These are phyloP conservation scores for Sorex araneus DNA, from an alignment of 2,113 vertebrate genomes.

Conservation along the genomic window DNA sequence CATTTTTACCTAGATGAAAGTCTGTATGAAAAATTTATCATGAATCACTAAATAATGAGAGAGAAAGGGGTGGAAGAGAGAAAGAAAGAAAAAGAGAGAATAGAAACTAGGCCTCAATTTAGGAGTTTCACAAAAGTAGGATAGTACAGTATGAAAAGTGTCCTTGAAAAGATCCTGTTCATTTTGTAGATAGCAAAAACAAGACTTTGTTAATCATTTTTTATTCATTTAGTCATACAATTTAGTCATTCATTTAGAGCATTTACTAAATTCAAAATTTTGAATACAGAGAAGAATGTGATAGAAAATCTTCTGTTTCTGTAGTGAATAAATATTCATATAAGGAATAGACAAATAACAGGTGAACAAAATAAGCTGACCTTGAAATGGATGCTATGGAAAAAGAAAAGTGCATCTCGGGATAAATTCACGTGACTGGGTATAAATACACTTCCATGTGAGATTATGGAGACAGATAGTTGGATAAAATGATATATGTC, in stretches of 20 bases:
- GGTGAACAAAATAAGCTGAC: conserved; percentile 7
- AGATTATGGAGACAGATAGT: background rate
- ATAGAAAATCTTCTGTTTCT: background rate
- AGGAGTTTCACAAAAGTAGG: background rate
- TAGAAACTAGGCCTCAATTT: no score
- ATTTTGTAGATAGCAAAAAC: background rate
- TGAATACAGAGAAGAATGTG: background rate
- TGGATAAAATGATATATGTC: background rate
- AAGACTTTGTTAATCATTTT: background rate
- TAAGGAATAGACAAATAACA: background rate
- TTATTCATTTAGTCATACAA: background rate
- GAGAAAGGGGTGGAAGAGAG: background rate
- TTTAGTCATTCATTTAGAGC: no score
- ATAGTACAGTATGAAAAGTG: background rate
- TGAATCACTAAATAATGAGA: background rate
- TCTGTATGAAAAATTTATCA: conserved; percentile 43
- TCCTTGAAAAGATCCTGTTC: background rate
- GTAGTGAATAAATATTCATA: background rate
- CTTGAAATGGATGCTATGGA: background rate
- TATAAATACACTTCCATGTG: background rate
- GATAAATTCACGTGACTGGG: background rate
- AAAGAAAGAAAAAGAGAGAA: background rate
- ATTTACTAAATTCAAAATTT: background rate
- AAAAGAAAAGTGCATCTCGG: background rate
- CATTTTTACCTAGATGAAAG: conserved; percentile 72